Conservation (phyloP, 2,113 vertebrate species). For the Synodontis membranacea region DNA sequence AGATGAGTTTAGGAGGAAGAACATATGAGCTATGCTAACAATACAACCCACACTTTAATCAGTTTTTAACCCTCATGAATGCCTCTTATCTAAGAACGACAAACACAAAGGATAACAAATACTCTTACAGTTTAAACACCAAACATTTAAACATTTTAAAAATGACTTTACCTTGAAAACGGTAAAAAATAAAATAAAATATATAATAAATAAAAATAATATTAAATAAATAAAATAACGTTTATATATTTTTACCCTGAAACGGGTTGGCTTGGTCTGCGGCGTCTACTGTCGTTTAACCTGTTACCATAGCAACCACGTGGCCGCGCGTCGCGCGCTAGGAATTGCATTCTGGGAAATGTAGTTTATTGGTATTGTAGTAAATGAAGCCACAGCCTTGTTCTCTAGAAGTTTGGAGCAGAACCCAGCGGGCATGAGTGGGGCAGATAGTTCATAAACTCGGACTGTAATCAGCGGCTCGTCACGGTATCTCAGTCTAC, state of each 20-base stretch:
- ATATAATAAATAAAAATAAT: too few species aligned
- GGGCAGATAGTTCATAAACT: neutral
- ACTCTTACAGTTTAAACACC: neutral
- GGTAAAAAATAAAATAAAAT: too few species aligned
- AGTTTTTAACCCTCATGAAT: too few species aligned
- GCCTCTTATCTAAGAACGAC: neutral
- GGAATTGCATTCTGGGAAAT: slow-evolving; percentile 33
- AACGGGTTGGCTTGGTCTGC: slow-evolving; percentile 1
- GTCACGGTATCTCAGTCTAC: too few species aligned
- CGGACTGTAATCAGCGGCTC: too few species aligned
- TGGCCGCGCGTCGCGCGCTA: neutral
- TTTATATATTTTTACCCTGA: too few species aligned
- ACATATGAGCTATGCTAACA: neutral
- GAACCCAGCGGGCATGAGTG: neutral
- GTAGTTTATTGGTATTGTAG: slow-evolving; percentile 14
- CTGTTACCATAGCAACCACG: neutral
- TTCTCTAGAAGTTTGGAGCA: neutral
- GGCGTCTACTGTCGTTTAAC: slow-evolving; percentile 19
- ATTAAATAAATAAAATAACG: too few species aligned
- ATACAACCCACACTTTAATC: neutral
- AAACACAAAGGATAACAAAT: neutral
- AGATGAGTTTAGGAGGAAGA: neutral
- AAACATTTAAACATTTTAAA: neutral
- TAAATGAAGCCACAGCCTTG: neutral
- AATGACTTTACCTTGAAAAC: slow-evolving; percentile 41